Percentiles rank a stretch among this genome's conserved stretches.
These are phyloP conservation scores for Cyrtorhinus lividipennis DNA, from an alignment of 1,140 invertebrate species.

Conservation along the genomic window DNA sequence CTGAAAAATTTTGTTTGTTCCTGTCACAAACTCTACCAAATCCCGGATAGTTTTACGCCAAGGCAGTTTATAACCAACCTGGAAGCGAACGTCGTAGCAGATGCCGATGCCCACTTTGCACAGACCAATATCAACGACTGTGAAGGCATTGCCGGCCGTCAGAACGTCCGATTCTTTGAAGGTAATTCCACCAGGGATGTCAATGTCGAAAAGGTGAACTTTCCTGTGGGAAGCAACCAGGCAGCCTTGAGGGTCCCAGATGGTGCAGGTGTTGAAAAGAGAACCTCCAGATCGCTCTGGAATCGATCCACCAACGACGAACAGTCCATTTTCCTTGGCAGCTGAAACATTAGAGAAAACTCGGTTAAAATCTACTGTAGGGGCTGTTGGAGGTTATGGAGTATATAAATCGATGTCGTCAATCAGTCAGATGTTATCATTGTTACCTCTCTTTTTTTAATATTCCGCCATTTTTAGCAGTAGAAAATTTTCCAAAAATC, in stretches of 20 bases:
- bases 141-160: conserved; percentile 56
- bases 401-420: no score
- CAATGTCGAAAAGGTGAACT: conserved; percentile 83
- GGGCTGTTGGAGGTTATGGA: neutral
- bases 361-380: neutral
- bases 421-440: no score
- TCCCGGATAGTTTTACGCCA: no score
- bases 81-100: conserved; percentile 86
- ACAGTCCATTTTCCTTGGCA: conserved; percentile 64
- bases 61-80: no score
- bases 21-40: no score
- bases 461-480: no score
- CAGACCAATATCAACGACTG: conserved; percentile 53
- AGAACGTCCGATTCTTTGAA: conserved; percentile 84
- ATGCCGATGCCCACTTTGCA: conserved; percentile 81
- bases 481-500: no score
- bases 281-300: conserved; percentile 58
- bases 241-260: conserved; percentile 67
- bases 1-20: neutral
- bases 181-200: conserved; percentile 81
- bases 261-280: conserved; percentile 81
- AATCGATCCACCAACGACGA: conserved; percentile 77
- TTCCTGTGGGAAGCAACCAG: conserved; percentile 38
- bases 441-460: no score
- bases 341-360: conserved; percentile 26